These are phyloP conservation scores for Tachina grossa DNA, from an alignment of 2,888 invertebrate genomes.

Conservation along the genomic window DNA sequence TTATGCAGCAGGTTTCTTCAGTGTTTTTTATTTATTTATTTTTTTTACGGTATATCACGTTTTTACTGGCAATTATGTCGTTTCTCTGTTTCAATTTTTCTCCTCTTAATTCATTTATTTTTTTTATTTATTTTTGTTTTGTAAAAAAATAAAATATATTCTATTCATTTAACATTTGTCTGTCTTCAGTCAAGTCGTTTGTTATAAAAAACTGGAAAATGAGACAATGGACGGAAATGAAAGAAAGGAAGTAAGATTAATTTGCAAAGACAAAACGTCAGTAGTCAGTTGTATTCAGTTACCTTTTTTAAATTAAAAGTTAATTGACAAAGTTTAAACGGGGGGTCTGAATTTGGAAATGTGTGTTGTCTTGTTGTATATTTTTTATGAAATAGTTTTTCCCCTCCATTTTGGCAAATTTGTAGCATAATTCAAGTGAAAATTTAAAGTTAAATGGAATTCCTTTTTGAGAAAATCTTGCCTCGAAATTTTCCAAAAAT, in stretches of 20 bases:
- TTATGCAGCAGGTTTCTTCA: constrained; percentile 3
- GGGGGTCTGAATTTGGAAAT: neutral
- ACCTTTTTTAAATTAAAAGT: constrained; percentile 7
- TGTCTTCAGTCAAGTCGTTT: constrained; percentile 57
- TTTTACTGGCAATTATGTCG: constrained; percentile 21
- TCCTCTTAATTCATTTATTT: constrained; percentile 33
- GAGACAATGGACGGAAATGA: neutral
- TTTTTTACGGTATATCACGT: neutral
- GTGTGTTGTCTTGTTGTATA: neutral
- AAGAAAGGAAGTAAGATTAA: neutral
- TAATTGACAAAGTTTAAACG: constrained; percentile 16
- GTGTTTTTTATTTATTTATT: neutral
- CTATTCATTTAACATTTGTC: constrained; percentile 63
- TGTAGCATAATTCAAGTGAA: too few relatives aligned
- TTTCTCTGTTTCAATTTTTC: constrained; percentile 9
- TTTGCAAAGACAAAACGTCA: constrained; percentile 24
- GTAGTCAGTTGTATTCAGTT: constrained; percentile 25
- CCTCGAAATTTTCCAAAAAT: too few relatives aligned
- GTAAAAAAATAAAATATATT: constrained; percentile 32
- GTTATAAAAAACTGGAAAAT: constrained; percentile 2
- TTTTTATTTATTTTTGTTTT: constrained; percentile 34
- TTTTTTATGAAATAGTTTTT: neutral
- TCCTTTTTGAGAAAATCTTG: too few relatives aligned
- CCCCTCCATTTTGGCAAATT: too few relatives aligned
- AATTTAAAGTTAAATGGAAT: too few relatives aligned